A percentile compares a stretch with the other conserved stretches of the same genome.
Conservation (phyloP, 1,140 invertebrate species). For the Zaprionus tsacasi region DNA sequence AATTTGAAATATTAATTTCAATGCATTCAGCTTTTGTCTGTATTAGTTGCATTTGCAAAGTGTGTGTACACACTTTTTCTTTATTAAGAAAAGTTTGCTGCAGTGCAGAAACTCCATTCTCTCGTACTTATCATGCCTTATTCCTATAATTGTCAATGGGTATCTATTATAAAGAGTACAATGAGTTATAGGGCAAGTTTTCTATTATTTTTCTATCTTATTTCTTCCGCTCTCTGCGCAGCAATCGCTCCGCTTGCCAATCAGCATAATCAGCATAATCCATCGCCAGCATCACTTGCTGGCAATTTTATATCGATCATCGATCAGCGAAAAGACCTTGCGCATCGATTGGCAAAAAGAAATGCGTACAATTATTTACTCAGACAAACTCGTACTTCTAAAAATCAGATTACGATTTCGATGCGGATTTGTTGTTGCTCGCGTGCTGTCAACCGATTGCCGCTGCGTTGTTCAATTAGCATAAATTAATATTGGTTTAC, state of each 20-base stretch:
- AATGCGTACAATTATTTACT: slow-evolving; percentile 58
- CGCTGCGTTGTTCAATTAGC: slow-evolving; percentile 71
- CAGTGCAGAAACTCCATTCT: not conserved
- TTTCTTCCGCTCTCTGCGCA: slow-evolving; percentile 5
- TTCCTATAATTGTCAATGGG: not conserved
- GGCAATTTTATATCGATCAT: slow-evolving; percentile 77
- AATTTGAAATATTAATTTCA: not conserved
- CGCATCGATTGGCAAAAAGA: slow-evolving; percentile 54
- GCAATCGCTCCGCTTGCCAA: slow-evolving; percentile 35
- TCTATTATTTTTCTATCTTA: slow-evolving; percentile 30
- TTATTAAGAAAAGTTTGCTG: not conserved
- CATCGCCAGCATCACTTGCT: slow-evolving; percentile 58
- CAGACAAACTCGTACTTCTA: not conserved
- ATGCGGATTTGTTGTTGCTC: slow-evolving; percentile 57
- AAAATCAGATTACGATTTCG: slow-evolving; percentile 31
- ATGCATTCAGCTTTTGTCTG: not conserved
- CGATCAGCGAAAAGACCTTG: slow-evolving; percentile 56
- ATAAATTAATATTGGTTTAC: slow-evolving; percentile 82
- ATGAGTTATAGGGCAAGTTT: slow-evolving; percentile 79
- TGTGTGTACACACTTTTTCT: not conserved
- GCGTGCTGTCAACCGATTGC: slow-evolving; percentile 68
- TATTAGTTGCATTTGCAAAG: not conserved
- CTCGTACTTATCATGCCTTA: not conserved
- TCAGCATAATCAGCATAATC: slow-evolving; percentile 54
- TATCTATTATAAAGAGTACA: slow-evolving; percentile 48